These are phyloP conservation scores for Peromyscus attwateri DNA, from an alignment of 2,797 vertebrate genomes.

Conservation along the genomic window DNA sequence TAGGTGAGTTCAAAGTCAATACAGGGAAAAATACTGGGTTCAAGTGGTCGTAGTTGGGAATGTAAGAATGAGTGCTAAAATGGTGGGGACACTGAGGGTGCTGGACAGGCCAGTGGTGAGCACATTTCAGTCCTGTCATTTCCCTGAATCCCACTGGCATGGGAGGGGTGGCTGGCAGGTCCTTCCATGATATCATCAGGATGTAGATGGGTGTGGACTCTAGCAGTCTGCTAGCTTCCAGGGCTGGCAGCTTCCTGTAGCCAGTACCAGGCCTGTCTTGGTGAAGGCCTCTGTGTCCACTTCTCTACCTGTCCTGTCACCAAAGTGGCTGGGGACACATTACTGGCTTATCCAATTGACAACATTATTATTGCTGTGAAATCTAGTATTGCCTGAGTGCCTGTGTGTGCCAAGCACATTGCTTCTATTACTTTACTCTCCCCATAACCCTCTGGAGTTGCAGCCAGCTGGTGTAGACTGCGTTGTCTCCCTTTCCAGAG, in stretches of 20 bases:
- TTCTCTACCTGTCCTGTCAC: not conserved
- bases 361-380: not conserved
- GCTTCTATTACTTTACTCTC: conserved; percentile 49
- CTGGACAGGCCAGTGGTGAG: not conserved
- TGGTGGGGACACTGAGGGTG: not conserved
- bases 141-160: not conserved
- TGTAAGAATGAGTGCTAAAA: not conserved
- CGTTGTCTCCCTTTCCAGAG: not conserved
- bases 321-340: not conserved
- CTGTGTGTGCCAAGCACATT: conserved; percentile 27
- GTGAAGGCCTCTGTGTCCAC: not conserved
- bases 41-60: not conserved
- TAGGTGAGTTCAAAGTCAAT: not conserved
- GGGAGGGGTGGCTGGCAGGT: not conserved
- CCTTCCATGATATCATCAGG: not conserved
- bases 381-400: conserved; percentile 29
- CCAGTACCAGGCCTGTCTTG: not conserved
- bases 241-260: not conserved
- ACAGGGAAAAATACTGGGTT: not conserved
- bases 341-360: not conserved
- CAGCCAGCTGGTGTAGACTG: conserved; percentile 8
- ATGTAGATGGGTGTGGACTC: conserved; percentile 18
- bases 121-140: not conserved
- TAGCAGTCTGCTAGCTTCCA: not conserved
- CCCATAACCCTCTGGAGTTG: not conserved